Evolutionary conservation across 2,888 invertebrate species (phyloP).

Genomic region (Aphodius granarius): DNA sequence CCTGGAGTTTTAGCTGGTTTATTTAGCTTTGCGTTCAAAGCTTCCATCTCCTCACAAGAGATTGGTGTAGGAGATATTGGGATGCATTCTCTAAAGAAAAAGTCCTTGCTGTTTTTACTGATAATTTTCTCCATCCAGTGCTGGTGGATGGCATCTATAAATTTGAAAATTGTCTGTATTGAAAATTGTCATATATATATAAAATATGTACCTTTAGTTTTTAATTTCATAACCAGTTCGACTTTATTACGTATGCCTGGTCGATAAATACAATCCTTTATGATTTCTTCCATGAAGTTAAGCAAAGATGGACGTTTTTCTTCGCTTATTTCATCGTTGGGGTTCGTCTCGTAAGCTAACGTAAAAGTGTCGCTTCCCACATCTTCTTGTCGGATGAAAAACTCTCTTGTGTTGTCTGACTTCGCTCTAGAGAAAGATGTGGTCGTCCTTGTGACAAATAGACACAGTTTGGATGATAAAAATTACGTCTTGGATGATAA

Average conservation of each 20-base stretch:
- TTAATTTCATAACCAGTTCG: conserved; percentile 23
- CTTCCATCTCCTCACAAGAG: conserved; percentile 21
- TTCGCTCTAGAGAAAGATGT: conserved; percentile 30
- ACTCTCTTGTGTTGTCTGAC: conserved; percentile 31
- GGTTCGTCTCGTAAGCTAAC: conserved; percentile 29
- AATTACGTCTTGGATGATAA: too few species aligned
- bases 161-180: not conserved
- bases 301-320: not conserved
- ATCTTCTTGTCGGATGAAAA: conserved; percentile 31
- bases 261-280: conserved; percentile 26
- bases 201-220: conserved; percentile 1
- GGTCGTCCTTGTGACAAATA: not conserved
- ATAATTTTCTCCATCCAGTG: conserved; percentile 31
- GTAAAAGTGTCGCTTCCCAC: conserved; percentile 26
- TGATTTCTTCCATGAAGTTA: conserved; percentile 19
- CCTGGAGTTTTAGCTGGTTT: conserved; percentile 11
- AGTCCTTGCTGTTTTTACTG: conserved; percentile 4
- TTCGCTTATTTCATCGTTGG: conserved; percentile 22
- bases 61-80: conserved; percentile 28
- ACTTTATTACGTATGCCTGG: conserved; percentile 18
- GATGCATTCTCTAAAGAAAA: conserved; percentile 30
- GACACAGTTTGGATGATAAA: too few species aligned
- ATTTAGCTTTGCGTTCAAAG: not conserved
- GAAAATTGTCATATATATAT: not conserved
- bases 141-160: conserved; percentile 32